Evolutionary conservation across 2,888 invertebrate genomes (phyloP).

Genomic region (Baccha elongata): DNA sequence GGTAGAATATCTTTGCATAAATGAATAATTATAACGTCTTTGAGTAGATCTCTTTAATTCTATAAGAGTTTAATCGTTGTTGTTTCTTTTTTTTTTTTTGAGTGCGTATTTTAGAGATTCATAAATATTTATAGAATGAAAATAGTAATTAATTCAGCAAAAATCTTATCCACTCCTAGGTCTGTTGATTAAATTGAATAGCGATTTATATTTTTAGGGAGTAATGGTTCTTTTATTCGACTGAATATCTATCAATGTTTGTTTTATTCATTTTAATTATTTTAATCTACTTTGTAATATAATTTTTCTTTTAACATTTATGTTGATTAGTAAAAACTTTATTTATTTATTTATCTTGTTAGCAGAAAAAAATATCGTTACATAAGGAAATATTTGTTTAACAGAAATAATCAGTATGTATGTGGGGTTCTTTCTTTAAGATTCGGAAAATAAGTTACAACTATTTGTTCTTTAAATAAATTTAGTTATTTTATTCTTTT

Average conservation of each 20-base stretch:
- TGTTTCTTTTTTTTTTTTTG: not conserved
- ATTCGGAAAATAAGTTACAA: too few species aligned
- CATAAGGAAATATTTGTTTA: too few species aligned
- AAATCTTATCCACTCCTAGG: not conserved
- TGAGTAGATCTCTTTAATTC: constrained; percentile 6
- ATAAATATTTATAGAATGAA: constrained; percentile 7
- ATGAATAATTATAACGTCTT: not conserved
- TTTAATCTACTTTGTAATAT: not conserved
- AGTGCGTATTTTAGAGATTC: not conserved
- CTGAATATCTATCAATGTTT: not conserved
- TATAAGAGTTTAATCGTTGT: not conserved
- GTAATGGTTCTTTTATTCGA: not conserved
- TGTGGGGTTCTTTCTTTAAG: too few species aligned
- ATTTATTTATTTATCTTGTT: not conserved
- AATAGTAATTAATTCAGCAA: constrained; percentile 1
- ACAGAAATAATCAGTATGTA: too few species aligned
- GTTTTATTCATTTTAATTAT: not conserved
- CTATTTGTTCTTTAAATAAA: too few species aligned
- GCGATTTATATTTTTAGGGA: not conserved
- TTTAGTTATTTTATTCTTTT: too few species aligned
- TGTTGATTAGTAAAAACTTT: not conserved
- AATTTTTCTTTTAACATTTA: not conserved
- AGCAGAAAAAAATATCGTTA: too few species aligned
- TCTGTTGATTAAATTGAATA: not conserved
- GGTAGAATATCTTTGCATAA: constrained; percentile 12